phyloP scores from a whole-genome alignment of 2,888 invertebrate species.

The Leptothorax acervorum region DNA sequence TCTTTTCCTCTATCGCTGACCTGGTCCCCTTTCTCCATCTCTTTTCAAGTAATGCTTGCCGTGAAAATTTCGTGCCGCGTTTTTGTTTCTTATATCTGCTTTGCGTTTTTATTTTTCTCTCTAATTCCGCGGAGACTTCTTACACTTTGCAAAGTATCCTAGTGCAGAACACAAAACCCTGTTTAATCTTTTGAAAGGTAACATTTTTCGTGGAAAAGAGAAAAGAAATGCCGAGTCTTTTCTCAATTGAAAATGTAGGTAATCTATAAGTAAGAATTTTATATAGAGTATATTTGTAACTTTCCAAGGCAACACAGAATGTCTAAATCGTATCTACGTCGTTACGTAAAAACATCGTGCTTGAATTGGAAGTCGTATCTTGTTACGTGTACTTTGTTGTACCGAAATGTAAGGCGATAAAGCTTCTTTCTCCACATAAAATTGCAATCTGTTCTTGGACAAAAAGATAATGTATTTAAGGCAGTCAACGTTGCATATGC shows the following conservation, averaged over 20 bases:
- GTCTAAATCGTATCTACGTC: constrained; percentile 13
- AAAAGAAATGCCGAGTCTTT: neutral
- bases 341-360: constrained; percentile 19
- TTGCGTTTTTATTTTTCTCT: constrained; percentile 49
- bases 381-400: neutral
- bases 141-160: constrained; percentile 48
- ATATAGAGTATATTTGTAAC: constrained; percentile 15
- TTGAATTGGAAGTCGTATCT: constrained; percentile 35
- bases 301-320: neutral
- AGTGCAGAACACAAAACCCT: constrained; percentile 44
- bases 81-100: constrained; percentile 59
- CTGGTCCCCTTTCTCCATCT: constrained; percentile 28
- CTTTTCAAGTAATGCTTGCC: constrained; percentile 18
- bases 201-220: constrained; percentile 48
- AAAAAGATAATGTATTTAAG: constrained; percentile 15
- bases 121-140: constrained; percentile 43
- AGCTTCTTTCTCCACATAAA: constrained; percentile 35
- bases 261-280: constrained; percentile 12
- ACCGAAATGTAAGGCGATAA: constrained; percentile 35
- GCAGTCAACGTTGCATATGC: neutral
- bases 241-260: constrained; percentile 12
- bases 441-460: constrained; percentile 9
- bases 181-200: constrained; percentile 24
- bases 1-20: constrained; percentile 43
- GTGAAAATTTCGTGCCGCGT: constrained; percentile 64